A percentile compares a stretch with the other conserved stretches of the same genome.
Evolutionary conservation across 2,797 vertebrate genomes (phyloP).

Genomic region (Pipistrellus nathusii): DNA sequence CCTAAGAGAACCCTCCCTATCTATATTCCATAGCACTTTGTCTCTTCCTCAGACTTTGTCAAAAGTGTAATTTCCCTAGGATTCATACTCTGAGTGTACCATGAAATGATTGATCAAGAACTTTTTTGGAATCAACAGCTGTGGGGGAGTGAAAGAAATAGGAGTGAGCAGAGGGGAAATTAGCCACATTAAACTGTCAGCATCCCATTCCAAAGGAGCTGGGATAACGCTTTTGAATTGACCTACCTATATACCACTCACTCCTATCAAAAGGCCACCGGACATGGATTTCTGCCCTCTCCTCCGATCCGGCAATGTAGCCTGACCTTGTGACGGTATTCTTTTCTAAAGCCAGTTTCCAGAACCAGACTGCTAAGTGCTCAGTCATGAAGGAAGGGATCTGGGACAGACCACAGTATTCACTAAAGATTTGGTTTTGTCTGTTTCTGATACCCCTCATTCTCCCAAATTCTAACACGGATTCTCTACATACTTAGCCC

Average conservation of each 20-base stretch:
- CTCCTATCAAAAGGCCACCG: not conserved
- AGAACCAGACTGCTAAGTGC: not conserved
- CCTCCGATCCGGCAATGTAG: not conserved
- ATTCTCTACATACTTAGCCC: not conserved
- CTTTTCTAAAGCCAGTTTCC: not conserved
- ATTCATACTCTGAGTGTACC: not conserved
- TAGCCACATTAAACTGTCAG: not conserved
- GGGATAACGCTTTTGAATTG: not conserved
- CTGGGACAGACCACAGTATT: not conserved
- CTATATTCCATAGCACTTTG: not conserved
- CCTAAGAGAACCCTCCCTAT: not conserved
- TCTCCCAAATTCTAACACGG: not conserved
- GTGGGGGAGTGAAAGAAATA: not conserved
- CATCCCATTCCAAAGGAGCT: not conserved
- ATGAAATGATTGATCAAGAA: not conserved
- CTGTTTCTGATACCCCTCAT: not conserved
- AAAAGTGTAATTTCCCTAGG: not conserved
- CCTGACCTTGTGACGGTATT: not conserved
- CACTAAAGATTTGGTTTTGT: not conserved
- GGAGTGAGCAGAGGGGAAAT: not conserved
- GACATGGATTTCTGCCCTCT: not conserved
- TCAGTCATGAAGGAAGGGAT: not conserved
- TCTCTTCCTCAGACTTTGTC: slow-evolving; percentile 32
- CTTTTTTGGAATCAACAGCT: not conserved
- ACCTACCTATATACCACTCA: not conserved